phyloP scores from a whole-genome alignment of 2,888 invertebrate species.

The Tinea pellionella region DNA sequence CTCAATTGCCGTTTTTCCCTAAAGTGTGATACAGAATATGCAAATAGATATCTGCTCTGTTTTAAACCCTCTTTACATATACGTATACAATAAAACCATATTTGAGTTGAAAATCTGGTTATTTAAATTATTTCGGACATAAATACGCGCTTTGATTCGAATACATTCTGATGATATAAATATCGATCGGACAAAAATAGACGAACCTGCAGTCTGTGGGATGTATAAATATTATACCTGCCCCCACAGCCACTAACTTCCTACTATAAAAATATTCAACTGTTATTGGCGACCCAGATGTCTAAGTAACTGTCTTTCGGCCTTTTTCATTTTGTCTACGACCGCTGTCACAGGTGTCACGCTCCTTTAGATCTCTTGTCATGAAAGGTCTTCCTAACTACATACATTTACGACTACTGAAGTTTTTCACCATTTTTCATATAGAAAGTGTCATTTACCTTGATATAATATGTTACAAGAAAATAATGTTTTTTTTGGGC shows the following conservation, averaged over 20 bases:
- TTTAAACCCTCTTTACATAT: neutral
- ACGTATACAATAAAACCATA: conserved; percentile 10
- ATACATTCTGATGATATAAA: neutral
- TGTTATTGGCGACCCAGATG: conserved; percentile 2
- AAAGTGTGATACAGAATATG: neutral
- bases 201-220: neutral
- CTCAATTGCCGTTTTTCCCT: neutral
- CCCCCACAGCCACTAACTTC: neutral
- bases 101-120: too few relatives aligned
- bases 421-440: neutral
- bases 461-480: neutral
- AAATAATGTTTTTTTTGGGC: neutral
- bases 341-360: conserved; percentile 9
- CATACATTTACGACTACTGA: neutral
- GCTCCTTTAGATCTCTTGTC: neutral
- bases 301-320: neutral
- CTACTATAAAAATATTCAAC: neutral
- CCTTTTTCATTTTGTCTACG: conserved; percentile 9
- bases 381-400: neutral
- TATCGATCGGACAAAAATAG: neutral
- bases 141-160: too few relatives aligned
- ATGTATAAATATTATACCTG: neutral
- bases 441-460: neutral
- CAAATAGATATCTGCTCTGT: too few relatives aligned
- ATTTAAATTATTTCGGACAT: too few relatives aligned